Evolutionary conservation across 2,797 vertebrate species (phyloP).

Genomic region (Pterois miles): DNA sequence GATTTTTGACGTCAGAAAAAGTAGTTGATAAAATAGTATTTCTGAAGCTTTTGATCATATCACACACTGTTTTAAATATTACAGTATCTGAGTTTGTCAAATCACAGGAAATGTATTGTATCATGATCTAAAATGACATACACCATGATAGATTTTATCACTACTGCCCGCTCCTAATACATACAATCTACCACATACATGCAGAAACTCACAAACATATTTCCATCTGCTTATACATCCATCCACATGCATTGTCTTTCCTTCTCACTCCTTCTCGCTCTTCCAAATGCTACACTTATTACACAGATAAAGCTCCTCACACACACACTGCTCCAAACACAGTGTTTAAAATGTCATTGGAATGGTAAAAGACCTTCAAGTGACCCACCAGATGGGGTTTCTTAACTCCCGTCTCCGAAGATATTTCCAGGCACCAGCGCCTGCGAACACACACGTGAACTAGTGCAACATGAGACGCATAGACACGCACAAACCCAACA

Average conservation of each 20-base stretch:
- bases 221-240: background rate
- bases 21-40: too few relatives aligned
- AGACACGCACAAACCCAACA: constrained; percentile 29
- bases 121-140: background rate
- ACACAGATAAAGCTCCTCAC: background rate
- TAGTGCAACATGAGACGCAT: background rate
- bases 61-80: background rate
- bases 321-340: background rate
- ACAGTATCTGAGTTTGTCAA: background rate
- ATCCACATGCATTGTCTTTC: background rate
- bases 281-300: background rate
- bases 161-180: background rate
- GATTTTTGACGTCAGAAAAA: background rate
- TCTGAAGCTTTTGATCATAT: background rate
- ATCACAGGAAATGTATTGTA: background rate
- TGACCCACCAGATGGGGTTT: constrained; percentile 22
- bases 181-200: background rate
- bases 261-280: background rate
- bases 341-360: constrained; percentile 37
- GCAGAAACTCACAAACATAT: background rate
- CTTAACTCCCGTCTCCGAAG: constrained; percentile 12
- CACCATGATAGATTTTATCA: background rate
- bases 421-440: background rate
- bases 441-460: constrained; percentile 11
- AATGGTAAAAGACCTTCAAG: constrained; percentile 29